Percentiles rank a stretch among this genome's conserved stretches.
These are phyloP conservation scores for Leptinotarsa haldemani DNA, from an alignment of 2,888 invertebrate genomes.

Conservation along the genomic window DNA sequence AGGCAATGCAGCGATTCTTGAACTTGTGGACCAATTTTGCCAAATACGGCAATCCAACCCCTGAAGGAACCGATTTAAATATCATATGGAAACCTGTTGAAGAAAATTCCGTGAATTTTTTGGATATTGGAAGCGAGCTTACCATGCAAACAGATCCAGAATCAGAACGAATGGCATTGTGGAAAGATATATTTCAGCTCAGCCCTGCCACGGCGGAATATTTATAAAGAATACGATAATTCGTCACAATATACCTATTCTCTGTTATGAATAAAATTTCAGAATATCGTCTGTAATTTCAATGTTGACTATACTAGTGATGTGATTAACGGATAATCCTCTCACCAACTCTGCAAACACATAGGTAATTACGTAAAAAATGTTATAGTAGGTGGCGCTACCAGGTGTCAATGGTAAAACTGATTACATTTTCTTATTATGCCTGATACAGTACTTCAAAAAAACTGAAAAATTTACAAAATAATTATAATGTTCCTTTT, in stretches of 20 bases:
- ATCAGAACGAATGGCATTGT: slow-evolving; percentile 53
- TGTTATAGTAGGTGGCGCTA: no score
- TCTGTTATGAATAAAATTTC: not conserved
- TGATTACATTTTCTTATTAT: no score
- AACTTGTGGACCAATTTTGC: slow-evolving; percentile 58
- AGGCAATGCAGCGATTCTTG: slow-evolving; percentile 47
- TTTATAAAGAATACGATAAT: not conserved
- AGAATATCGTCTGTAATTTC: no score
- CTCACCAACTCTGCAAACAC: no score
- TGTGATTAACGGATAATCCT: no score
- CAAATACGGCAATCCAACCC: slow-evolving; percentile 49
- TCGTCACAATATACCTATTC: not conserved
- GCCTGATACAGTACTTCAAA: no score
- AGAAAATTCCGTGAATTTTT: slow-evolving; percentile 47
- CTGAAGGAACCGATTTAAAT: slow-evolving; percentile 38
- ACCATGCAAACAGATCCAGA: slow-evolving; percentile 50
- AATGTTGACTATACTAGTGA: no score
- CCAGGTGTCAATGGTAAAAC: no score
- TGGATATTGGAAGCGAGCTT: slow-evolving; percentile 56
- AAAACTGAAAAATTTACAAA: no score
- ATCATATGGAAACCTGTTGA: slow-evolving; percentile 52
- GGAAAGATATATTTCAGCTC: slow-evolving; percentile 44
- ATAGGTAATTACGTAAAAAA: no score
- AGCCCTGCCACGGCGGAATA: not conserved
- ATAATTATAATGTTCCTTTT: no score